Base-by-base conservation (phyloP, 2,113 vertebrate genomes). In the Semnornis frantzii region DNA sequence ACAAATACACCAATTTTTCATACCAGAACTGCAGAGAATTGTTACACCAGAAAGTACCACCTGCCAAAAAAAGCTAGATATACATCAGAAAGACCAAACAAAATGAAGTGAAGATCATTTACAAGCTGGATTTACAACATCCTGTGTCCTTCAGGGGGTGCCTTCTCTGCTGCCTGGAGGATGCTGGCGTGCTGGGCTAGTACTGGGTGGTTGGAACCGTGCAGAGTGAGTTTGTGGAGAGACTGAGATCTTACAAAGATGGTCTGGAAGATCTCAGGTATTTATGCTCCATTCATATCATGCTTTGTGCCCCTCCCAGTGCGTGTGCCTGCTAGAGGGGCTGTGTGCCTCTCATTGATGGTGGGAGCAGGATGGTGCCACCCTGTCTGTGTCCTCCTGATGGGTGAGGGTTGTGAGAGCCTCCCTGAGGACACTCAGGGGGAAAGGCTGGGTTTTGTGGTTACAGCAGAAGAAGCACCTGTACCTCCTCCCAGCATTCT, bases 11-110 rank as follows among this genome's bases (percentile, higher is more conserved):
- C 97, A 97, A 97, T 12, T 50, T 50, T 52, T 98, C 97, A 98
- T 98, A 98, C 88, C 97, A 96, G 96, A 95, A 95, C 76, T 93
- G 97, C 96, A 98, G 97, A 98, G 97, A 99, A 98, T 92, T 98
- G 91, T 95, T 94, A 98, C 98, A 99, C 97, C 97, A 98, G 96
- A 98, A 98, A 98, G 81, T 93, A 97, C 96, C 95, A 97, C 86
- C 94, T 92, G 93, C 88, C 93, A 92, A 96, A 82, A 93, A 57
- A 97, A 97, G 98, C 98, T 97, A 98, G 89, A 88, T 97, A 97
- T 87, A 98, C 97, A 97, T 97, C 96, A 98, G 96, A 96, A 96
- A 91, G 97, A 98, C 97, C 37, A 34, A 98, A 98, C 90, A 89
- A 96, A 97, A 98, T 31, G 1, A 96, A 96, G 91, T 96, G 95